Base-by-base conservation (phyloP, 2,888 invertebrate species). In the Mimas tiliae region DNA sequence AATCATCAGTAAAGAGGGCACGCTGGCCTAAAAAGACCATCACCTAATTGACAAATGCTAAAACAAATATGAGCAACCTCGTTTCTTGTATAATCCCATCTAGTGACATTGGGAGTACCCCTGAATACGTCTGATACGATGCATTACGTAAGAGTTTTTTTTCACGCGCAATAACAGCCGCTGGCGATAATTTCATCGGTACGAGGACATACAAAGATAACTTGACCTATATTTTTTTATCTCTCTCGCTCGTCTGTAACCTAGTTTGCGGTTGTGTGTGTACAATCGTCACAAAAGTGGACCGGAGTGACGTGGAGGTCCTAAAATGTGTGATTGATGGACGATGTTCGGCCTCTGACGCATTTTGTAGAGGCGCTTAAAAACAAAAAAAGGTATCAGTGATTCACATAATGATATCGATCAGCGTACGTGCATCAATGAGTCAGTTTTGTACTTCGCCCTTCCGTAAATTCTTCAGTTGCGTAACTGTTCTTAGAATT, bases 181-280 rank as follows among this genome's bases (percentile, higher is more conserved):
- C 70, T 80, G 90, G 71, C 81, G 91, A 90, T 91, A 91, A 90
- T 92, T 91, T 88, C 90, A 89, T 88, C 83, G 88, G 74, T 82
- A 81, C 92, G 93, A 93, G 93, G 93, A 93, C 93, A 86, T 82
- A 81, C 82, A 76, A 90, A 92, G 93, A 93, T 93, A 91, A 91
- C 93, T 93, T 93, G 93, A 93, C 93, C 93, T 83, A 93, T 83
- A 93, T 93, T 91, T 93, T 91, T 93, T 93, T 93, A 93, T 92
- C 91, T 91, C 83, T 70, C 80, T 79, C 84, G 80, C 85, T 84
- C 84, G 82, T 85, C 86, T 89, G 81, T 91, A 93, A 92, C 93
- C 93, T 85, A 93, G 86, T 85, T 92, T 83, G 75, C 87, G 87
- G 85, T 86, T 89, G 87, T 84, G 83, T 80, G 75, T 79, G 72